Percentiles rank a stretch among this genome's conserved stretches.
Conservation (phyloP, 2,113 vertebrate genomes). For the Boulengeromyrus knoepffleri region DNA sequence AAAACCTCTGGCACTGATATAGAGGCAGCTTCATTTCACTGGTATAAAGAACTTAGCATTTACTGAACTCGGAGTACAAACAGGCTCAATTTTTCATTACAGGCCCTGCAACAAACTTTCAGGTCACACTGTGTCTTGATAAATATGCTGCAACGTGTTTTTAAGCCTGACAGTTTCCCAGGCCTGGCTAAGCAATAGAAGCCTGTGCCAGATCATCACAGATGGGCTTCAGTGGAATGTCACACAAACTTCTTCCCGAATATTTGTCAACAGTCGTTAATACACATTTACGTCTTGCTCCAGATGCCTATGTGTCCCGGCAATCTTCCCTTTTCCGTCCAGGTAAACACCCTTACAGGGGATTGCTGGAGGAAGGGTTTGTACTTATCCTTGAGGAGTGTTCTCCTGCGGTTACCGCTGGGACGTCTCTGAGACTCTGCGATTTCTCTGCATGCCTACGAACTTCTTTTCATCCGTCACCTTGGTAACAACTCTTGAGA, state of each 20-base stretch:
- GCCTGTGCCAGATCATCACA: background rate
- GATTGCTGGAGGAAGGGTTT: background rate
- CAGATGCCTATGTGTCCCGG: background rate
- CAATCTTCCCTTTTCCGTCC: background rate
- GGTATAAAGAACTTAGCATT: background rate
- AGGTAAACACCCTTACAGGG: background rate
- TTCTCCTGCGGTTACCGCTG: background rate
- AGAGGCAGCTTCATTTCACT: background rate
- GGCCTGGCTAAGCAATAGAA: background rate
- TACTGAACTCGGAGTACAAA: background rate
- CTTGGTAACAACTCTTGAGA: slow-evolving; percentile 19
- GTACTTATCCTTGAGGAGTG: background rate
- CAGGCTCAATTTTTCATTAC: background rate
- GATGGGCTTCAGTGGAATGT: background rate
- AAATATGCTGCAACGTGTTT: background rate
- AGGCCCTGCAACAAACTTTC: background rate
- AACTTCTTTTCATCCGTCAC: slow-evolving; percentile 16
- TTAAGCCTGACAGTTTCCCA: background rate
- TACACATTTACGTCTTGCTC: background rate
- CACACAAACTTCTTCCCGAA: background rate
- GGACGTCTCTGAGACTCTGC: background rate
- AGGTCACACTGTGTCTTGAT: background rate
- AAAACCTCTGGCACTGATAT: background rate
- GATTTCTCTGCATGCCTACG: background rate
- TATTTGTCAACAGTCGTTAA: background rate